Base-by-base conservation (phyloP, 2,113 vertebrate species). In the Megaceryle maxima region DNA sequence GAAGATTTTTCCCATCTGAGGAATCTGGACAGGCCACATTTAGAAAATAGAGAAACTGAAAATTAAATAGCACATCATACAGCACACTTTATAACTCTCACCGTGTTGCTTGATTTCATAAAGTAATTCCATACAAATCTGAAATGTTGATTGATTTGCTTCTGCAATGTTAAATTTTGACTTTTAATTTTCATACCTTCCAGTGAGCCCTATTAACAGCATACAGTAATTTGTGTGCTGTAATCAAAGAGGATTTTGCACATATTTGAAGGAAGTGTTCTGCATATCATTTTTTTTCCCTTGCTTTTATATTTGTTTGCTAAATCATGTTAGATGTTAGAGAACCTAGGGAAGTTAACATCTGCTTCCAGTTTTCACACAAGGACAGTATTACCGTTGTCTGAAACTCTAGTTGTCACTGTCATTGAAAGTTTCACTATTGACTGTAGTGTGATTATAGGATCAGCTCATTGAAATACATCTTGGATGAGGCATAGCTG, bases 71-170 rank as follows among this genome's bases (percentile, higher is more conserved):
- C 33, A 77, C 37, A 59, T 84, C 73, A 63, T 25, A 59, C 14
- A 75, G 51, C 35, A 53, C 26, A 28, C 83, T 83, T 94, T 76
- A 37, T 43, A 93, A 76, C 51, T 94, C 7, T 29, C 3, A 0
- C 18, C 62, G 5, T 8, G 35, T 83, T 57, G 53, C 69, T 95
- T 85, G 79, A 60, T 95, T 89, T 91, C 43, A 43, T 96, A 63
- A 95, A 79, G 10, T 78, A 59, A 90, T 55, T 68, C 74, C 46
- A 39, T 73, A 41, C 25, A 83, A 77, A 31, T 74, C 60, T 53
- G 69, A 96, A 79, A n/a, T 53, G 63, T 69, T 95, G 84, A 89
- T 64, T 76, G 84, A 95, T 92, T 95, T 95, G 50, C 69, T 90
- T 95, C 87, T 91, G n/a, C 41, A 72, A 26, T 80, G 53, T 92